Evolutionary conservation across 2,888 invertebrate genomes (phyloP).

Genomic region (Agrochola lychnidis): DNA sequence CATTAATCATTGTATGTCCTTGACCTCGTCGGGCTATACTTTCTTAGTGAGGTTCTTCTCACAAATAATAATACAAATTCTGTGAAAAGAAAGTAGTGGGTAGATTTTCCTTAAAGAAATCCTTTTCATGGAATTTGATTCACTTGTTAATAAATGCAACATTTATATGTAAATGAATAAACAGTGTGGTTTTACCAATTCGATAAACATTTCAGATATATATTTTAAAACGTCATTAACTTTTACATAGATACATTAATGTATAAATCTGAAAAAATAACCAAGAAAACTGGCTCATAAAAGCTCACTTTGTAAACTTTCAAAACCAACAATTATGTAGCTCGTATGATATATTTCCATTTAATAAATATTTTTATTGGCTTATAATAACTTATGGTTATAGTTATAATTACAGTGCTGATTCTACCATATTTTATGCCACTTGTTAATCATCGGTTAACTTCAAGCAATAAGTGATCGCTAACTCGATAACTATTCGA

Average conservation of each 20-base stretch:
- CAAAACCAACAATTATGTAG: not conserved
- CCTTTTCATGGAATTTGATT: not conserved
- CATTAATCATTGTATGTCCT: slow-evolving; percentile 40
- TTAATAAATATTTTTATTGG: not conserved
- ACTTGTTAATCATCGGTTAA: slow-evolving; percentile 31
- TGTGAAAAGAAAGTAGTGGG: slow-evolving; percentile 37
- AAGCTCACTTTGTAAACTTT: not conserved
- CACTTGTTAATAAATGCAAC: not conserved
- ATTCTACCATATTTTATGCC: not conserved
- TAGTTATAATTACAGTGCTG: not conserved
- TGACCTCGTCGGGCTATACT: slow-evolving; percentile 17
- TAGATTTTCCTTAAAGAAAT: slow-evolving; percentile 14
- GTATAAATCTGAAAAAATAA: not conserved
- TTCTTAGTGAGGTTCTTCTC: slow-evolving; percentile 23
- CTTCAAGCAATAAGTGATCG: slow-evolving; percentile 36
- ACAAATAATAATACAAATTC: slow-evolving; percentile 7
- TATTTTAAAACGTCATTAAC: no score
- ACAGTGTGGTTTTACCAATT: not conserved
- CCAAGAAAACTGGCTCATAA: not conserved
- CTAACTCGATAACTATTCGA: slow-evolving; percentile 36
- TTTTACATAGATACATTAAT: not conserved
- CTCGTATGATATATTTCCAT: slow-evolving; percentile 1
- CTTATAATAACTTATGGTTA: not conserved
- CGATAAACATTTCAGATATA: not conserved
- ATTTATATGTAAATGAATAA: not conserved